A percentile compares a stretch with the other conserved stretches of the same genome.
phyloP scores from a whole-genome alignment of 2,888 invertebrate genomes.

The Gastracanthus pulcherrimus region DNA sequence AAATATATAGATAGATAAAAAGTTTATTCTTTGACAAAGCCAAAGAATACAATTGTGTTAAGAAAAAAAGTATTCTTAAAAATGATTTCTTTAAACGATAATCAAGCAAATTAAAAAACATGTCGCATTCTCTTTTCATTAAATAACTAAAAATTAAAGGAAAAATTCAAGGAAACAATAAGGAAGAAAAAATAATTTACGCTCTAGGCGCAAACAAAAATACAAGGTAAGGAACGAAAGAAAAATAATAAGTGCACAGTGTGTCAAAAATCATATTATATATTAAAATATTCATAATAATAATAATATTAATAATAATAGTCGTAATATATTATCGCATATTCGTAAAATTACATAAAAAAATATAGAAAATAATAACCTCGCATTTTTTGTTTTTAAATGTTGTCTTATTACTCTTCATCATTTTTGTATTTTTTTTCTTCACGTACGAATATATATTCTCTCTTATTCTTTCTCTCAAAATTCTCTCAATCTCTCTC shows the following conservation, averaged over 20 bases:
- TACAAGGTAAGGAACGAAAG: constrained; percentile 43
- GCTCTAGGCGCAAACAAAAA: constrained; percentile 26
- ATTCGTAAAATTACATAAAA: constrained; percentile 77
- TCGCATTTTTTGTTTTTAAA: constrained; percentile 65
- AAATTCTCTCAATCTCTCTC: constrained; percentile 60
- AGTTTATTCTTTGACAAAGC: too few species aligned
- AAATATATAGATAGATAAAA: too few species aligned
- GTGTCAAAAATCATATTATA: constrained; percentile 76
- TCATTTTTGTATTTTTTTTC: constrained; percentile 24
- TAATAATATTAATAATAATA: constrained; percentile 63
- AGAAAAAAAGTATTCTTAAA: too few species aligned
- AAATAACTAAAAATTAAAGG: constrained; percentile 9
- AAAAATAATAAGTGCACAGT: constrained; percentile 73
- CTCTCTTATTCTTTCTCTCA: constrained; percentile 57
- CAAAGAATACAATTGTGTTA: too few species aligned
- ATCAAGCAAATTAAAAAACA: too few species aligned
- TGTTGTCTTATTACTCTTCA: constrained; percentile 43
- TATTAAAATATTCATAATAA: constrained; percentile 76
- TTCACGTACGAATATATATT: constrained; percentile 66
- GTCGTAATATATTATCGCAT: constrained; percentile 70
- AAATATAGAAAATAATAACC: constrained; percentile 78
- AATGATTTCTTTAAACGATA: background rate
- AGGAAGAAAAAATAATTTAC: constrained; percentile 17
- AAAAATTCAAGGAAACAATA: constrained; percentile 9
- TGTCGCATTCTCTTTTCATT: too few species aligned